These are phyloP conservation scores for Genyomyrus donnyi DNA, from an alignment of 2,113 vertebrate species.

Conservation along the genomic window DNA sequence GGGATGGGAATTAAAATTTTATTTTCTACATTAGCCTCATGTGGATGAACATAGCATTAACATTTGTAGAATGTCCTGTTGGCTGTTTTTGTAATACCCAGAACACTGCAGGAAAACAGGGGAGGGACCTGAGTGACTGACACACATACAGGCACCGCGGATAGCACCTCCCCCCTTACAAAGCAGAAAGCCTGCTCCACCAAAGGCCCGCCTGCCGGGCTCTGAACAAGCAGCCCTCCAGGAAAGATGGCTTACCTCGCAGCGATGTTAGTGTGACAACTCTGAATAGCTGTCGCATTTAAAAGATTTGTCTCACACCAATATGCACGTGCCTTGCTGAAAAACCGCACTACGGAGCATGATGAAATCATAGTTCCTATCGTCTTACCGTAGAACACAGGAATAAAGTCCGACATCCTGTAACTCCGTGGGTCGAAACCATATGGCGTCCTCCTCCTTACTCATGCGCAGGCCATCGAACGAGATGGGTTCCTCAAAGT, in stretches of 20 bases:
- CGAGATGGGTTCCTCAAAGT: constrained; percentile 97
- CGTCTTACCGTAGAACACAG: constrained; percentile 70
- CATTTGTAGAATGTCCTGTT: constrained; percentile 19
- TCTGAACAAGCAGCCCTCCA: background rate
- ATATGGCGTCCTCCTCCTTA: constrained; percentile 98
- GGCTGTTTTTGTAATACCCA: constrained; percentile 22
- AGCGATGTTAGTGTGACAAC: background rate
- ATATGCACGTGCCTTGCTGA: background rate
- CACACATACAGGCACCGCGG: background rate
- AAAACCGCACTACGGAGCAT: background rate
- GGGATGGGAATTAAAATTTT: constrained; percentile 39
- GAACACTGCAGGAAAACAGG: constrained; percentile 29
- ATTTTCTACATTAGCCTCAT: constrained; percentile 39
- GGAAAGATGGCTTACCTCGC: background rate
- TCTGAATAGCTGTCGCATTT: background rate
- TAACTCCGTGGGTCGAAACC: constrained; percentile 90
- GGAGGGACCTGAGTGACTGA: constrained; percentile 15
- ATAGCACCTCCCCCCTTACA: background rate
- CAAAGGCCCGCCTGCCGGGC: background rate
- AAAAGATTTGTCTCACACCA: background rate
- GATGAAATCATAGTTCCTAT: background rate
- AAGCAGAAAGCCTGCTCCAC: background rate
- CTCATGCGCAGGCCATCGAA: constrained; percentile 94
- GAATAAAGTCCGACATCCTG: constrained; percentile 94
- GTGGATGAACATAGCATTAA: background rate